Conservation (phyloP, 2,113 vertebrate species). For the Clarias gariepinus region DNA sequence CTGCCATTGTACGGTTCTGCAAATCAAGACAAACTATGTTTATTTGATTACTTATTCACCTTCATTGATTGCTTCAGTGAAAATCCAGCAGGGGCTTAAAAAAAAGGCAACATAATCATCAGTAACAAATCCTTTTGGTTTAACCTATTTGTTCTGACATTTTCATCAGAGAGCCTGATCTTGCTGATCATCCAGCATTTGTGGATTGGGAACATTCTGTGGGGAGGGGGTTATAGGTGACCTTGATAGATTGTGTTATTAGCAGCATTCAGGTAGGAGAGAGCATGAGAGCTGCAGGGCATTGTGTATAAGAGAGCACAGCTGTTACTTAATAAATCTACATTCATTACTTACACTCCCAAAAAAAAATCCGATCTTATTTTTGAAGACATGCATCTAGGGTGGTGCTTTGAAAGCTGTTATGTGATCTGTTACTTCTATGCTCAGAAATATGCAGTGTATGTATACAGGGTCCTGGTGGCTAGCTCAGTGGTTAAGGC, state of each 20-base stretch:
- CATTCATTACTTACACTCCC: conserved; percentile 27
- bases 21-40: conserved; percentile 55
- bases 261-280: conserved; percentile 40
- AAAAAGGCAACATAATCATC: conserved; percentile 38
- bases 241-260: conserved; percentile 63
- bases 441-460: background rate
- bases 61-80: background rate
- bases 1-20: conserved; percentile 57
- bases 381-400: conserved; percentile 15
- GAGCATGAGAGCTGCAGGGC: conserved; percentile 29
- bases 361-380: background rate
- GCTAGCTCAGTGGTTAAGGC: no score
- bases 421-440: background rate
- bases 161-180: conserved; percentile 53
- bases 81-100: conserved; percentile 11
- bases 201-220: conserved; percentile 50
- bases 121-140: conserved; percentile 35
- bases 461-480: no score
- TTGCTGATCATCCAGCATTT: conserved; percentile 57
- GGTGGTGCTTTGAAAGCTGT: background rate
- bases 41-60: conserved; percentile 49
- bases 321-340: conserved; percentile 26
- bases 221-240: conserved; percentile 67
- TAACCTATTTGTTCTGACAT: conserved; percentile 67
- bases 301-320: conserved; percentile 6